Evolutionary conservation across 2,888 invertebrate species (phyloP).

Genomic region (Darwinula stevensoni): DNA sequence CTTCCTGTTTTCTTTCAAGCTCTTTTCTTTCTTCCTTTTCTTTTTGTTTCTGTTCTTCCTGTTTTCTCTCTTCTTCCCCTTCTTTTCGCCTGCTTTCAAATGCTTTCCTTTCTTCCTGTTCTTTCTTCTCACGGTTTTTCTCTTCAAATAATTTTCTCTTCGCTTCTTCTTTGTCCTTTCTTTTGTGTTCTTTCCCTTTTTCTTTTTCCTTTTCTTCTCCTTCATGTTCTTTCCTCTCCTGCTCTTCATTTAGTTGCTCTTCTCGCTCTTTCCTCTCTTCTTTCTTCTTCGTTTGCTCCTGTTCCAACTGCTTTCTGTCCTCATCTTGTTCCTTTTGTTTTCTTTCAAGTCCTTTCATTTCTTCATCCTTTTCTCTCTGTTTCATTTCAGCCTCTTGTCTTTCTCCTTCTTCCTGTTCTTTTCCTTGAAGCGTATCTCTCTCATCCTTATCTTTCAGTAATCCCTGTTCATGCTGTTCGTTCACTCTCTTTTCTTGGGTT

Average conservation of each 20-base stretch:
- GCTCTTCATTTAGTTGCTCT: not conserved
- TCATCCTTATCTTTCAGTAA: no score
- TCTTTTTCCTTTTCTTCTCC: not conserved
- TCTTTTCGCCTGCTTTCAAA: not conserved
- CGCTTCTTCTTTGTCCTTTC: slow-evolving; percentile 4
- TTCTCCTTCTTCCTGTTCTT: no score
- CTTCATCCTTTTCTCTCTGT: no score
- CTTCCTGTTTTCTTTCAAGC: not conserved
- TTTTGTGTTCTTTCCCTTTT: not conserved
- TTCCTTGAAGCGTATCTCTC: no score
- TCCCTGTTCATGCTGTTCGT: no score
- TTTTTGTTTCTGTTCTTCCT: not conserved
- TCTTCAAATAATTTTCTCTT: not conserved
- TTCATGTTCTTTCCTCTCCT: not conserved
- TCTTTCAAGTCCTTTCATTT: no score
- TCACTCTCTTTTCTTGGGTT: no score
- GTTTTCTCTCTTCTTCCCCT: slow-evolving; percentile 3
- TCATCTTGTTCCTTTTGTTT: no score
- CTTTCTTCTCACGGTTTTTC: slow-evolving; percentile 3
- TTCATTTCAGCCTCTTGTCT: no score
- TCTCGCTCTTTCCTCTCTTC: not conserved
- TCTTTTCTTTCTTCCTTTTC: not conserved
- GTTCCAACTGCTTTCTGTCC: no score
- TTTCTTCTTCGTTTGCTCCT: not conserved
- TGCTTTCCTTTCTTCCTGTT: not conserved